phyloP scores from a whole-genome alignment of 1,140 invertebrate genomes.

The Parasteatoda tepidariorum region DNA sequence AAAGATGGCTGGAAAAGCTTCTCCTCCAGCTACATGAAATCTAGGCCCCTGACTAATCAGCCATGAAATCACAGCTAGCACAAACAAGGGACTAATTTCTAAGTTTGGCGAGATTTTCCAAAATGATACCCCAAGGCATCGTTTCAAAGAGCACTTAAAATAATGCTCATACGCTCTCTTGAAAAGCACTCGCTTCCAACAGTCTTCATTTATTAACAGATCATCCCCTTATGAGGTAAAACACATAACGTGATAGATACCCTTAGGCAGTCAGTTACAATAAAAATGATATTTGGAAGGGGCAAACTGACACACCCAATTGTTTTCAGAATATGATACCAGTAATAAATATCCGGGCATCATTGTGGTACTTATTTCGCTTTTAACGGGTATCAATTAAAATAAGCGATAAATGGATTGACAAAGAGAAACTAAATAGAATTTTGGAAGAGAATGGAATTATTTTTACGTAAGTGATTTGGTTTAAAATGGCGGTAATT shows the following conservation, averaged over 20 bases:
- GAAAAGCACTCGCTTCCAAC: conserved; percentile 18
- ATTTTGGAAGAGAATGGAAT: too few relatives aligned
- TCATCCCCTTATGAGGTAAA: conserved; percentile 12
- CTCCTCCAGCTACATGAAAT: conserved; percentile 29
- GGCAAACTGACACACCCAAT: neutral
- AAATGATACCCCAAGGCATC: conserved; percentile 52
- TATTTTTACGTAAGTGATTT: too few relatives aligned
- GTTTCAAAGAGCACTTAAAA: conserved; percentile 46
- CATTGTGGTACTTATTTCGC: neutral
- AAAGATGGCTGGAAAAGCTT: neutral
- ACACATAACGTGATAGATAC: neutral
- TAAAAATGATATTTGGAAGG: neutral
- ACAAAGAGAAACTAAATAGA: too few relatives aligned
- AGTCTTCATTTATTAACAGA: conserved; percentile 42
- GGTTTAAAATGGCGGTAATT: too few relatives aligned
- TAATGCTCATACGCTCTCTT: conserved; percentile 42
- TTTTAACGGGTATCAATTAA: neutral
- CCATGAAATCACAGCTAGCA: conserved; percentile 28
- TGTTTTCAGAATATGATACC: neutral
- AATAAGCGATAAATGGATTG: too few relatives aligned
- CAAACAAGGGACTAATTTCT: conserved; percentile 51
- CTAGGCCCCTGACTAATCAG: conserved; percentile 16
- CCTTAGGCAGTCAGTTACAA: neutral
- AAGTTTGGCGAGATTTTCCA: conserved; percentile 18
- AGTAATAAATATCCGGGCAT: neutral